Evolutionary conservation across 2,888 invertebrate species (phyloP), one percentile per base, ranked within the genome.

Genomic region (Acleris holmiana): DNA sequence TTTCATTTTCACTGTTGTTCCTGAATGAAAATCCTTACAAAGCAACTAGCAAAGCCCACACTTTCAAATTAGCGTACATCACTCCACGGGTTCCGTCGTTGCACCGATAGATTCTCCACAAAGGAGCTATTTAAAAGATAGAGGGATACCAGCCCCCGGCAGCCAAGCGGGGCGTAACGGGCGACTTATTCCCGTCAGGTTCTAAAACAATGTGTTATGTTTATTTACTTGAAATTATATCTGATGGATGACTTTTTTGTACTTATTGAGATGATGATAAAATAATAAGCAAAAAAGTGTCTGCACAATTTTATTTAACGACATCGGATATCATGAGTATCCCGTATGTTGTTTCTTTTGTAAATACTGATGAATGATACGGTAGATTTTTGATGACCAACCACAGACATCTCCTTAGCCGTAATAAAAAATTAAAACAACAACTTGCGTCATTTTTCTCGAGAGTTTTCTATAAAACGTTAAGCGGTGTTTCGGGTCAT

Each of bases 101-200:
- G 53, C 61, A 68, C 69, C 75, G 72, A 80, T 80, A 82, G 80
- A 80, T 82, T 77, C 70, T 76, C 73, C 47, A 76, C 80, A 80
- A 77, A 78, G 77, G 79, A 83, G 79, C 79, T 78, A 80, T 87
- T 82, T 80, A 76, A 80, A 79, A 83, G 82, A 83, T 82, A 81
- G 75, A 77, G 59, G 73, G 73, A 78, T 79, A 79, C 75, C 69
- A 71, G 66, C 61, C 56, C 53, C 48, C 67, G 59, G 73, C 76
- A 68, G 47, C 68, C 68, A 71, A 35, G 74, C 41, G n/a, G 74
- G 76, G 74, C 67, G 71, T 73, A 73, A 74, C 73, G 71, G 70
- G 68, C 71, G 69, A 73, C 71, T 69, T 68, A 73, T 73, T 74
- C 72, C 72, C 56, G 44, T 67, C 56, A 61, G 56, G 53, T 62